Base-by-base conservation (phyloP, 2,888 invertebrate genomes). In the Drosophila nr. perissopoda region DNA sequence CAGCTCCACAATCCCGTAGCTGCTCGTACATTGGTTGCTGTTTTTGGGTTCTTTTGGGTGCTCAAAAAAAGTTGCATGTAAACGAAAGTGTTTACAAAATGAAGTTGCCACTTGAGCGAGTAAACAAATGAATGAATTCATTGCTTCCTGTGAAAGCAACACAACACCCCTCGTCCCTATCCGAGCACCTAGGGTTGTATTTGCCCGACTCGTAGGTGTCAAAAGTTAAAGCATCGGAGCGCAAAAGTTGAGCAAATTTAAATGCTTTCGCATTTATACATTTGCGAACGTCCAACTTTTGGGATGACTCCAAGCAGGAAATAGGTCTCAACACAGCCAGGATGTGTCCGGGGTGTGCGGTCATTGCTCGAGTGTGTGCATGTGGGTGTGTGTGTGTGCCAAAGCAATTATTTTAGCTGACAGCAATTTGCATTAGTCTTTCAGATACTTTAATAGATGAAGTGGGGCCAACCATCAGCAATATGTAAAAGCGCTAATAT, bases 51-150 rank as follows among this genome's bases (percentile, higher is more conserved):
- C 71, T 78, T 83, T 80, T 57, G 69, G 67, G 54, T 61, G 68
- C 68, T 51, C 58, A 79, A 80, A 83, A 85, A 85, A 87, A 87
- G 85, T 90, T 90, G 80, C 90, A 84, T 87, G 87, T 90, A 87
- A 87, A 87, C 87, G 87, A 87, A 87, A 87, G 90, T 87, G 87
- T 87, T 87, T 87, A 87, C 87, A 87, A 89, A 87, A 87, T 87
- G 87, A 87, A 87, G 90, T 90, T 87, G 87, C 87, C 87, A 87
- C 87, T 87, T 87, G 89, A 87, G 83, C 85, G 89, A 87, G 90
- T 87, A 87, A 87, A 87, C 90, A 87, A 87, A 87, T 87, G 90
- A 87, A 90, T 87, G 90, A 87, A 87, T 90, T 86, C 85, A 90
- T 86, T 86, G 90, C 85, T 90, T 83, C 87, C 89, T 76, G 65